Conservation (phyloP, 2,888 invertebrate species). For the Hedya salicella region DNA sequence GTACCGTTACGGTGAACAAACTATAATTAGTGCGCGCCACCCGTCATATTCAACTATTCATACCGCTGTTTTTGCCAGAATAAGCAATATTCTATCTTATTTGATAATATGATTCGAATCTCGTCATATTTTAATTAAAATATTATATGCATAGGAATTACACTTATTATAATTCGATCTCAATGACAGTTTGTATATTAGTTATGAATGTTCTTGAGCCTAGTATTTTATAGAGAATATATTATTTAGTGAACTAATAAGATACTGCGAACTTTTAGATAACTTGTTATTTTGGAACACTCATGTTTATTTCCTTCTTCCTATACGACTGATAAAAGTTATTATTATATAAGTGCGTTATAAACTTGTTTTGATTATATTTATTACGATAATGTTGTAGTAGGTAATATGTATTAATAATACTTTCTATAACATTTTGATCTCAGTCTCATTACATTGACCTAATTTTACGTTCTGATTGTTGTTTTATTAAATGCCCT, state of each 20-base stretch:
- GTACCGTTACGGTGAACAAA: conserved; percentile 65
- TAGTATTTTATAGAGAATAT: background rate
- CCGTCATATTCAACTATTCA: conserved; percentile 58
- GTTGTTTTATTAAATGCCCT: conserved; percentile 34
- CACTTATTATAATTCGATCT: background rate
- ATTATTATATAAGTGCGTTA: background rate
- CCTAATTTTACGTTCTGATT: conserved; percentile 9
- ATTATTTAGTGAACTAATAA: conserved; percentile 8
- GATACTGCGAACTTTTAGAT: conserved; percentile 9
- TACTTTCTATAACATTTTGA: conserved; percentile 17
- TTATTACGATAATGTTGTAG: background rate
- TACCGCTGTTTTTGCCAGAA: conserved; percentile 19
- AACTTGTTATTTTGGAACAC: conserved; percentile 19
- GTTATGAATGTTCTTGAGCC: background rate
- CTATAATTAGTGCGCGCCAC: conserved; percentile 47
- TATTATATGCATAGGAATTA: background rate
- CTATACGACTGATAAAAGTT: conserved; percentile 11
- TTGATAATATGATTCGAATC: background rate
- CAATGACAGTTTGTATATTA: background rate
- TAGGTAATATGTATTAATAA: too few species aligned
- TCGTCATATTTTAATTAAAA: background rate
- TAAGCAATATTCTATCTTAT: conserved; percentile 2
- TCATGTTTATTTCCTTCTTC: conserved; percentile 20
- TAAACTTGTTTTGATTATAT: background rate
- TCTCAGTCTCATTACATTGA: conserved; percentile 33